Conservation (phyloP, 2,888 invertebrate genomes). For the Linnaemya tessellans region DNA sequence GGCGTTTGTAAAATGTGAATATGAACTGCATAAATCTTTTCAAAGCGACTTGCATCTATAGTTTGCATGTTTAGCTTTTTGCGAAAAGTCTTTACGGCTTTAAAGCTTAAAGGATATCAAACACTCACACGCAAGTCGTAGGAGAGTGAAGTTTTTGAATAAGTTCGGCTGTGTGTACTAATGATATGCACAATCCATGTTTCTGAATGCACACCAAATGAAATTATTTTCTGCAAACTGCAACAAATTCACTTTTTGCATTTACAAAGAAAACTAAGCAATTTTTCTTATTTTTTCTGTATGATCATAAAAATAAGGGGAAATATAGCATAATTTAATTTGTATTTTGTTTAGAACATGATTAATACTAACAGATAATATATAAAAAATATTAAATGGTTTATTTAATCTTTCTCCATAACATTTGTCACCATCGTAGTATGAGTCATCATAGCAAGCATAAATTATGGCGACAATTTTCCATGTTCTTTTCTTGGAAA, state of each 20-base stretch:
- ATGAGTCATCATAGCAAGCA: conserved; percentile 31
- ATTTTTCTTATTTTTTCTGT: not conserved
- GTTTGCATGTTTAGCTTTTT: conserved; percentile 55
- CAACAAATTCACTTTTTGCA: conserved; percentile 32
- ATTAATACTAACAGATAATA: not conserved
- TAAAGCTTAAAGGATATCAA: conserved; percentile 59
- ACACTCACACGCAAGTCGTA: not conserved
- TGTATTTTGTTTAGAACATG: not conserved
- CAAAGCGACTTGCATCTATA: conserved; percentile 77
- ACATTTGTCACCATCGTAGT: conserved; percentile 13
- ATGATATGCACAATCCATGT: not conserved
- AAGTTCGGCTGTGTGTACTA: not conserved
- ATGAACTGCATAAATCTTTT: conserved; percentile 82
- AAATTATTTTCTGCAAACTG: not conserved
- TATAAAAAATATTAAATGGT: not conserved
- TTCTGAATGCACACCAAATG: not conserved
- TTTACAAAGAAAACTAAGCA: not conserved
- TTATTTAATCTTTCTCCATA: not conserved
- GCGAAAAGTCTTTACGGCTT: conserved; percentile 62
- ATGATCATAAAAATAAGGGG: not conserved
- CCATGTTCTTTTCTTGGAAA: not conserved
- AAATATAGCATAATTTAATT: no score
- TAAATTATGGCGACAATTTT: conserved; percentile 29
- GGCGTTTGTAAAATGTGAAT: conserved; percentile 80
- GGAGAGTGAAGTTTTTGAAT: not conserved